Base-by-base conservation (phyloP, 2,888 invertebrate species). In the Campoletis raptor region DNA sequence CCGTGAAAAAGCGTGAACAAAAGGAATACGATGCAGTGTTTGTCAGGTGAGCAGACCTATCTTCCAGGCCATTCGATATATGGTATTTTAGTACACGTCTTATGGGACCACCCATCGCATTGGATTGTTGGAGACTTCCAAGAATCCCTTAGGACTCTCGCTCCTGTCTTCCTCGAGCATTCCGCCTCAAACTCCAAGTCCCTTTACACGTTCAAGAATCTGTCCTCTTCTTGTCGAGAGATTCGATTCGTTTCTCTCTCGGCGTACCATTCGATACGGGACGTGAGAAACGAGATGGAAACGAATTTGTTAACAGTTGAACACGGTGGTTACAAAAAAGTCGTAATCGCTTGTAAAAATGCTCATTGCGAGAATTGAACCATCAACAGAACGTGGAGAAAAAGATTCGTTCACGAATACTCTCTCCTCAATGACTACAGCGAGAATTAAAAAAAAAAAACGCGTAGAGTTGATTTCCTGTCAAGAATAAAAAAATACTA, bases 41-140 rank as follows among this genome's bases (percentile, higher is more conserved):
- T 77, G 78, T 83, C 83, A 61, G 66, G 37, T 74, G 73, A 79
- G 57, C 30, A 12, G 79, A 66, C 79, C 77, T 73, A 40, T 85
- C 76, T 80, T 37, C 48, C 42, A 24, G 45, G 30, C 61, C 24
- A 54, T 74, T 42, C 67, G 72, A 73, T 66, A 67, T 80, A 67
- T 42, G 74, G 70, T 21, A 64, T 70, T 81, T 83, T 67, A 45
- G 86, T 86, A 52, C 57, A 66, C 45, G 67, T 79, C 54, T 72
- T 88, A 88, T 77, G 83, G 89, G 91, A 91, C 91, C 91, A 91
- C 91, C 91, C 91, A 90, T 91, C 83, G 90, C 77, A 81, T 81
- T 84, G 90, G 89, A 91, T 90, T 89, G 90, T 88, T 86, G 89
- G 86, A 84, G 89, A 83, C 81, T 91, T 91, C 91, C 87, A 79